These are phyloP conservation scores for Spodoptera picta DNA, from an alignment of 2,888 invertebrate genomes.

Conservation along the genomic window DNA sequence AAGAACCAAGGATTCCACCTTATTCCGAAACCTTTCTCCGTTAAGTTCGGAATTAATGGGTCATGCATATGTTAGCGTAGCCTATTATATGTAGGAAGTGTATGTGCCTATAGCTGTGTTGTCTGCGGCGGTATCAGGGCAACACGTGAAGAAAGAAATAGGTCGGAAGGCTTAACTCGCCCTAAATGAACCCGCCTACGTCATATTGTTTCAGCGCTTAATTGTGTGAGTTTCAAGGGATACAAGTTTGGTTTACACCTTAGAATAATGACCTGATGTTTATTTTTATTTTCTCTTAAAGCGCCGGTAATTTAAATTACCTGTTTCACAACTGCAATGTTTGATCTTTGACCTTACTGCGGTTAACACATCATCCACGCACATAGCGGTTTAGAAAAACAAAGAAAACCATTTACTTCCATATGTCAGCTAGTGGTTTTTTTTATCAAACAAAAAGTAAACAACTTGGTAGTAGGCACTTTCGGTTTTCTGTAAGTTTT, in stretches of 20 bases:
- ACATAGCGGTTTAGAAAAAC: background rate
- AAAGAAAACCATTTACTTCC: slow-evolving; percentile 20
- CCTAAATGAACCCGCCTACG: slow-evolving; percentile 51
- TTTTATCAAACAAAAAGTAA: slow-evolving; percentile 26
- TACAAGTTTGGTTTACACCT: slow-evolving; percentile 51
- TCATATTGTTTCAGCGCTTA: slow-evolving; percentile 59
- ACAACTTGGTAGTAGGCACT: slow-evolving; percentile 16
- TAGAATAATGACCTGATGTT: background rate
- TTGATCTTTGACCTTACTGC: slow-evolving; percentile 5
- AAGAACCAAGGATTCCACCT: slow-evolving; percentile 7
- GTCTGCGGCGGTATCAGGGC: slow-evolving; percentile 29
- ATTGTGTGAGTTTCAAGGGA: slow-evolving; percentile 63
- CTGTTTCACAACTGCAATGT: background rate
- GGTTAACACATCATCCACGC: background rate
- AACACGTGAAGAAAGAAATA: slow-evolving; percentile 53
- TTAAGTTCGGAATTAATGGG: background rate
- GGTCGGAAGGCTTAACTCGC: slow-evolving; percentile 62
- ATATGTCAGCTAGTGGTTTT: slow-evolving; percentile 33
- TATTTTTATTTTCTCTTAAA: background rate
- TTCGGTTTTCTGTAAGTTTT: slow-evolving; percentile 36
- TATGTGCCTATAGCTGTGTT: slow-evolving; percentile 2
- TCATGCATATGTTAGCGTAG: slow-evolving; percentile 3
- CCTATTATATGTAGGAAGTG: slow-evolving; percentile 2
- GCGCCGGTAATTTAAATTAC: background rate
- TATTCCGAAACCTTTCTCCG: slow-evolving; percentile 1